Conservation (phyloP, 2,888 invertebrate species). For the Incurvaria masculella region DNA sequence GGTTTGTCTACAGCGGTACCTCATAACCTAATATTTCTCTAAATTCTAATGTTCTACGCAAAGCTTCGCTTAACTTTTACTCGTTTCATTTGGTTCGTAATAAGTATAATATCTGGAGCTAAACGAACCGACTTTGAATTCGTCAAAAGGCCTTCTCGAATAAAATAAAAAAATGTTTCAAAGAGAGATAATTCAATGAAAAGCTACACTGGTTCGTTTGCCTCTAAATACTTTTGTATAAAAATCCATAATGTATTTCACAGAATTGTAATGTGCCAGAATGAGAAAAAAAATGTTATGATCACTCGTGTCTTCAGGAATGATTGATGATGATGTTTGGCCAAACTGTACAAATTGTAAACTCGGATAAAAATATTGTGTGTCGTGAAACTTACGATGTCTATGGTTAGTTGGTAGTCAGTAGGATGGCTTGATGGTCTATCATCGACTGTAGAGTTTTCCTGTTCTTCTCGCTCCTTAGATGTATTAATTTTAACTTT, state of each 20-base stretch:
- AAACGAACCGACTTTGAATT: background rate
- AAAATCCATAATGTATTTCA: background rate
- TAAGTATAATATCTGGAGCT: background rate
- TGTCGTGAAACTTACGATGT: slow-evolving; percentile 45
- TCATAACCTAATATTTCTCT: background rate
- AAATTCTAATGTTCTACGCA: slow-evolving; percentile 29
- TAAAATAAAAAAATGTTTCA: too few species aligned
- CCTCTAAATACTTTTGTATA: background rate
- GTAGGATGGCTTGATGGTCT: background rate
- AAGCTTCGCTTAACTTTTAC: slow-evolving; percentile 33
- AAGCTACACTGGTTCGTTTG: background rate
- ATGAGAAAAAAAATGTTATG: background rate
- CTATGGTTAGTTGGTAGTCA: slow-evolving; percentile 42
- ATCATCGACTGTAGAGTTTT: background rate
- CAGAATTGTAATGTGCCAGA: background rate
- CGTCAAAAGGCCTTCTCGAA: too few species aligned
- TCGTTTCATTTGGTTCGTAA: background rate
- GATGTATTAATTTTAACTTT: background rate
- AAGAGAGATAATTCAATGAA: too few species aligned
- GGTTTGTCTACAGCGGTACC: slow-evolving; percentile 29
- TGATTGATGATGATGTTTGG: background rate
- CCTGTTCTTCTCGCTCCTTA: background rate
- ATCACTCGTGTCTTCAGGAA: background rate
- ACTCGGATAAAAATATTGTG: background rate
- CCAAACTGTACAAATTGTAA: background rate